phyloP scores from a whole-genome alignment of 2,797 vertebrate species.

The Enteromius thamalakanensis region DNA sequence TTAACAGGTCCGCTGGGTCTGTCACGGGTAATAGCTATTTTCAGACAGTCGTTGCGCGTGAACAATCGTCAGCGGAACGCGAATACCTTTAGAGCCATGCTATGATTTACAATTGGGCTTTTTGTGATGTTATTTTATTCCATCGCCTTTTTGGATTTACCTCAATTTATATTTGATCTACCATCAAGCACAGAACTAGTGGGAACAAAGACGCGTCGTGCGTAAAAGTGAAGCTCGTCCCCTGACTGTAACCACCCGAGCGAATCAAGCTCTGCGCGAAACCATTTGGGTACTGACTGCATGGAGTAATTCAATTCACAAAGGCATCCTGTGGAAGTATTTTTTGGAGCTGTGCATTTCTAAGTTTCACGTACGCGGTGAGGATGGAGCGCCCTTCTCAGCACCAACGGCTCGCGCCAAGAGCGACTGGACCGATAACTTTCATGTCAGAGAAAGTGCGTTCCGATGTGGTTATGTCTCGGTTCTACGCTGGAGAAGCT shows the following conservation, averaged over 20 bases:
- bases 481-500: slow-evolving; percentile 60
- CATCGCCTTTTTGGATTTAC: not conserved
- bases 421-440: slow-evolving; percentile 64
- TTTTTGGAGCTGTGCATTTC: slow-evolving; percentile 49
- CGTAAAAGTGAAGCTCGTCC: slow-evolving; percentile 30
- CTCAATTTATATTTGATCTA: not conserved
- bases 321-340: slow-evolving; percentile 49
- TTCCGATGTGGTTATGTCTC: slow-evolving; percentile 66
- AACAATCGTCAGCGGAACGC: not conserved
- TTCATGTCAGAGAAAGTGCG: slow-evolving; percentile 53
- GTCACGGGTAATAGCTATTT: slow-evolving; percentile 21
- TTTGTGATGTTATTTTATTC: not conserved
- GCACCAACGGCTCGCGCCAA: slow-evolving; percentile 42
- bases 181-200: not conserved
- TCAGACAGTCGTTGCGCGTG: slow-evolving; percentile 17
- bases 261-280: slow-evolving; percentile 23
- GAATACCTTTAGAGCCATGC: not conserved
- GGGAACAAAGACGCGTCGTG: slow-evolving; percentile 8
- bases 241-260: not conserved
- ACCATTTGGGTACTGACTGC: slow-evolving; percentile 4
- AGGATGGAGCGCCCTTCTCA: slow-evolving; percentile 64
- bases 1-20: not conserved
- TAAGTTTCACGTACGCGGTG: slow-evolving; percentile 60
- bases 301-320: slow-evolving; percentile 15
- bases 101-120: not conserved